Evolutionary conservation across 2,888 invertebrate species (phyloP), one percentile per base, ranked within the genome.

Genomic region (Pollenia griseotomentosa): DNA sequence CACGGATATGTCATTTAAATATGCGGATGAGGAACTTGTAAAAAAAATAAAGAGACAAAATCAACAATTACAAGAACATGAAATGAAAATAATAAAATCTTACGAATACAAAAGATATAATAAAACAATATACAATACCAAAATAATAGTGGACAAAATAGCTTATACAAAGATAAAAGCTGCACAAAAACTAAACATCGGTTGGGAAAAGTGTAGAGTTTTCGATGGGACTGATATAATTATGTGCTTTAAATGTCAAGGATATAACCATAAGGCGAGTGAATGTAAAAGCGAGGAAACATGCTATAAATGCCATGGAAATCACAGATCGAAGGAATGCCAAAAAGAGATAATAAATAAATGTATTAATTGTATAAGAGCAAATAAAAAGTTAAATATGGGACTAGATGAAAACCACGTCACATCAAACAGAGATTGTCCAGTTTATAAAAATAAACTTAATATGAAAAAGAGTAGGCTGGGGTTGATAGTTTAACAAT

Each of bases 391-490:
- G 14, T 23, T 68, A 11, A 79, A 79, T 33, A 12, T 79, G 7
- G 70, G 19, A 14, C 44, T 59, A 5, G 70, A 79, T 79, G 79
- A 70, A 79, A 70, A 79, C 57, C 78, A 79, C 14, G 9, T 14
- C 8, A 79, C 66, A 14, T 46, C 2, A 7, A 23, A 23, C 42
- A 53, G 46, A 53, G 8, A 71, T 42, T 80, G 61, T 12, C 71
- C 80, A 19, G 51, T 70, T 4, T 80, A 80, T 9, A 5, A 16
- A 71, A 66, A 61, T 14, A 80, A 80, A 10, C 57, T 80, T 16
- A 63, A 63, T 7, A 16, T 23, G 1, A 57, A 55, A 65, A 63
- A 71, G 61, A 66, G 19, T 19, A 75, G 40, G n/a, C 63, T 63
- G 14, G 65, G 65, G 0, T 3, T 63, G 9, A 16, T 14, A 7